Evolutionary conservation across 2,113 vertebrate genomes (phyloP).

Genomic region (Sinocyclocheilus anshuiensis): DNA sequence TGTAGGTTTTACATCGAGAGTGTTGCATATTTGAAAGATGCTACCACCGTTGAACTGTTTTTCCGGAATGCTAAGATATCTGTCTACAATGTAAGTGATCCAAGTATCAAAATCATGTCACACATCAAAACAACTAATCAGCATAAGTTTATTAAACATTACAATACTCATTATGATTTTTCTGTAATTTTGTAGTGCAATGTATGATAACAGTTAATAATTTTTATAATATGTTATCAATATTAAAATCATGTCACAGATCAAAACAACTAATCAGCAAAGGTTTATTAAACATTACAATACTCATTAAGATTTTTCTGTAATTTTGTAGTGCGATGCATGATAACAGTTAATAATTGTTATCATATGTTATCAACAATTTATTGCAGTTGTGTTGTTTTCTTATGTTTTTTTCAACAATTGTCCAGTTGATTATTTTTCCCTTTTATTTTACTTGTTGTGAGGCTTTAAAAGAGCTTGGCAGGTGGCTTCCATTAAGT

Average conservation of each 20-base stretch:
- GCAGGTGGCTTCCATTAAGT: slow-evolving; percentile 49
- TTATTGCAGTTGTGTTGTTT: too few relatives aligned
- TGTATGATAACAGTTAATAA: too few relatives aligned
- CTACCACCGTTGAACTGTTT: slow-evolving; percentile 93
- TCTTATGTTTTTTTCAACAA: background rate
- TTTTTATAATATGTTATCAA: too few relatives aligned
- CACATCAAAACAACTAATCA: background rate
- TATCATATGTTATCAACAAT: too few relatives aligned
- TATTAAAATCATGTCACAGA: background rate
- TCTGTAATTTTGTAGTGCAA: too few relatives aligned
- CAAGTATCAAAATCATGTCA: background rate
- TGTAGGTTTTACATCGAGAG: slow-evolving; percentile 96
- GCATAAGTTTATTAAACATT: too few relatives aligned
- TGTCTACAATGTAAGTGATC: slow-evolving; percentile 88
- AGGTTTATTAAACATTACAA: too few relatives aligned
- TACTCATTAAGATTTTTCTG: too few relatives aligned
- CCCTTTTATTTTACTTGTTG: background rate
- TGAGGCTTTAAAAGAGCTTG: slow-evolving; percentile 37
- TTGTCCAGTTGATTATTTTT: background rate
- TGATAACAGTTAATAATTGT: too few relatives aligned
- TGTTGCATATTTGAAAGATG: slow-evolving; percentile 91
- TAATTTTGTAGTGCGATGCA: too few relatives aligned
- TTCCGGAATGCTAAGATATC: slow-evolving; percentile 95
- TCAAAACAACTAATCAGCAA: background rate
- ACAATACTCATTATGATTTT: too few relatives aligned